Percentiles rank a stretch among this genome's conserved stretches.
Conservation (phyloP, 2,888 invertebrate genomes). For the Cantharis flavilabris region DNA sequence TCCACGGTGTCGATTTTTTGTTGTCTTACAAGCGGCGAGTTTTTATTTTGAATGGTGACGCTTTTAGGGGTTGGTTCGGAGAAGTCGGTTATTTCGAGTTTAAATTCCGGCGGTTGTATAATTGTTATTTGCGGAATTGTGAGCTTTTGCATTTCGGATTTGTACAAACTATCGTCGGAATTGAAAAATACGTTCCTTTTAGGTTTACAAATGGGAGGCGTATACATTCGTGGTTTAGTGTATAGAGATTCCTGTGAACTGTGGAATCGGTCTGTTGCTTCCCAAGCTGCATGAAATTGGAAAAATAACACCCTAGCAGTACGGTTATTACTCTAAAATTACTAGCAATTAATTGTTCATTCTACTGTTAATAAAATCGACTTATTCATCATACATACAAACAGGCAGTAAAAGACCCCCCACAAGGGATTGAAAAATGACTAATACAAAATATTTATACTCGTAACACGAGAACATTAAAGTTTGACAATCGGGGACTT, state of each 20-base stretch:
- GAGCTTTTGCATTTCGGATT: conserved; percentile 48
- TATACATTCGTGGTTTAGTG: conserved; percentile 46
- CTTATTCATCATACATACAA: neutral
- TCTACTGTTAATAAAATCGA: neutral
- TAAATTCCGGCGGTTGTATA: conserved; percentile 46
- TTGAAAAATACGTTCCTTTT: conserved; percentile 53
- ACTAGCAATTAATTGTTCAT: conserved; percentile 5
- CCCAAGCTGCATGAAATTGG: conserved; percentile 53
- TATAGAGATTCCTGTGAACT: conserved; percentile 51
- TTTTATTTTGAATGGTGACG: conserved; percentile 52
- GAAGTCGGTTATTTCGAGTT: conserved; percentile 53
- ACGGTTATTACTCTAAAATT: neutral
- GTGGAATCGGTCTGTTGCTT: conserved; percentile 42
- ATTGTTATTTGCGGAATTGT: conserved; percentile 53
- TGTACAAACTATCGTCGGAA: conserved; percentile 54
- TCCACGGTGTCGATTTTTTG: conserved; percentile 24
- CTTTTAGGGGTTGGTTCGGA: conserved; percentile 53
- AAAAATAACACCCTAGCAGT: conserved; percentile 19
- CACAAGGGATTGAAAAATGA: too few species aligned
- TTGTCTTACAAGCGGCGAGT: conserved; percentile 40
- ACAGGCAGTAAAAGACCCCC: neutral
- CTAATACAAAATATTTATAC: too few species aligned
- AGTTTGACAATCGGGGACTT: neutral
- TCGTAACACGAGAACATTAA: neutral
- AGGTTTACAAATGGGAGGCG: conserved; percentile 50